phyloP scores from a whole-genome alignment of 53 echinoderm and acorn worm species.

The Actinopyga echinites region DNA sequence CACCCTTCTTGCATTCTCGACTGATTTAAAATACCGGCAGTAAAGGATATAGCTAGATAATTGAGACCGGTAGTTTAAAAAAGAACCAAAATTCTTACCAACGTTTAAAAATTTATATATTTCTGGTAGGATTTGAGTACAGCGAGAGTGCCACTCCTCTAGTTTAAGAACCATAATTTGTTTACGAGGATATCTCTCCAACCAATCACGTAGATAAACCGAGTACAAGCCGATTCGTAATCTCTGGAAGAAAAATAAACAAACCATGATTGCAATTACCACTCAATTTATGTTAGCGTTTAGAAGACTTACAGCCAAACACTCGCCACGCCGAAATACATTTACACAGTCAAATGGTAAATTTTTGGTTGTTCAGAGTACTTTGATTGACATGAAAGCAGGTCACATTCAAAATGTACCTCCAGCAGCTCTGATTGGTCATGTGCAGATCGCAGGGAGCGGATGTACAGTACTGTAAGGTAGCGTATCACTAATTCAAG shows the following conservation, averaged over 20 bases:
- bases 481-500: too few relatives aligned
- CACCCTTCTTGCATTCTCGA: too few relatives aligned
- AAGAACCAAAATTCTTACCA: conserved; percentile 36
- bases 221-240: conserved; percentile 54
- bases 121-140: not conserved
- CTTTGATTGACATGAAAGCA: too few relatives aligned
- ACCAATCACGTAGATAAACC: conserved; percentile 51
- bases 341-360: too few relatives aligned
- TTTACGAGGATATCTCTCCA: conserved; percentile 53
- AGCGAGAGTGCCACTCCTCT: conserved; percentile 46
- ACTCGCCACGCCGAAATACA: not conserved
- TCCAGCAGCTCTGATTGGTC: too few relatives aligned
- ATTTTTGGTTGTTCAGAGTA: too few relatives aligned
- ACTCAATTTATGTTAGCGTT: too few relatives aligned
- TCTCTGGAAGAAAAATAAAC: conserved; percentile 30
- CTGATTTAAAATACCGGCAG: too few relatives aligned
- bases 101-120: conserved; percentile 41
- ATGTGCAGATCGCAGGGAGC: too few relatives aligned
- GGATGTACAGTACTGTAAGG: too few relatives aligned
- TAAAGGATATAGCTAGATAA: not conserved
- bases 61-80: not conserved
- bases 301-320: not conserved
- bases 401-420: too few relatives aligned
- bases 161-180: conserved; percentile 41
- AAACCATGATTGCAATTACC: not conserved